phyloP scores from a whole-genome alignment of 2,888 invertebrate genomes.

The Cataglyphis albicans region DNA sequence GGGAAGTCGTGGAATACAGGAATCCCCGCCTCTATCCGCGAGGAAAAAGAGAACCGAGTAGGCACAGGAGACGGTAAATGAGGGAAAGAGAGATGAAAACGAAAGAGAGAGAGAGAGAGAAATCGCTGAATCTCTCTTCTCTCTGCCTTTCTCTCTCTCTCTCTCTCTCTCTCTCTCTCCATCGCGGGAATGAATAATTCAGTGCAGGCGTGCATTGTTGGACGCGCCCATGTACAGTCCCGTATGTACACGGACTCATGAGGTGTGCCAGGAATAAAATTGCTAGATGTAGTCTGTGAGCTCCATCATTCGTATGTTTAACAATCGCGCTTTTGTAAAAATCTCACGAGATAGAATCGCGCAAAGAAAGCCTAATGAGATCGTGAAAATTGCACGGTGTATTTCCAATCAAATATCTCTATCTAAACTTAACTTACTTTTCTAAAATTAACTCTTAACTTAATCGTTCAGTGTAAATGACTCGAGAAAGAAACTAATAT shows the following conservation, averaged over 20 bases:
- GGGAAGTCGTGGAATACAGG: slow-evolving; percentile 50
- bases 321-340: slow-evolving; percentile 47
- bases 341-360: slow-evolving; percentile 1
- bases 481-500: background rate
- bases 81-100: slow-evolving; percentile 39
- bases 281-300: slow-evolving; percentile 44
- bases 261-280: slow-evolving; percentile 83
- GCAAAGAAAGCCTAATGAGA: background rate
- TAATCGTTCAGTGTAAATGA: background rate
- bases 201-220: slow-evolving; percentile 80
- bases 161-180: slow-evolving; percentile 77
- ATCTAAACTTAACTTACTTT: background rate
- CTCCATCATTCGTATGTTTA: slow-evolving; percentile 60
- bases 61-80: slow-evolving; percentile 47
- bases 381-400: background rate
- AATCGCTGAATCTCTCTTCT: slow-evolving; percentile 72
- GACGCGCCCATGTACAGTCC: slow-evolving; percentile 83
- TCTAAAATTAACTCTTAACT: background rate
- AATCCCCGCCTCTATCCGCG: slow-evolving; percentile 3
- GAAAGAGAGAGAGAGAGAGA: slow-evolving; percentile 44
- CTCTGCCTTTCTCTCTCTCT: slow-evolving; percentile 73
- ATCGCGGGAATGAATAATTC: slow-evolving; percentile 83
- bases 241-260: slow-evolving; percentile 66
- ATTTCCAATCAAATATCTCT: background rate
- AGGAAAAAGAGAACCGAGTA: slow-evolving; percentile 47